A percentile compares a stretch with the other conserved stretches of the same genome.
phyloP scores from a whole-genome alignment of 1,140 invertebrate genomes.

The Drosophila azteca region DNA sequence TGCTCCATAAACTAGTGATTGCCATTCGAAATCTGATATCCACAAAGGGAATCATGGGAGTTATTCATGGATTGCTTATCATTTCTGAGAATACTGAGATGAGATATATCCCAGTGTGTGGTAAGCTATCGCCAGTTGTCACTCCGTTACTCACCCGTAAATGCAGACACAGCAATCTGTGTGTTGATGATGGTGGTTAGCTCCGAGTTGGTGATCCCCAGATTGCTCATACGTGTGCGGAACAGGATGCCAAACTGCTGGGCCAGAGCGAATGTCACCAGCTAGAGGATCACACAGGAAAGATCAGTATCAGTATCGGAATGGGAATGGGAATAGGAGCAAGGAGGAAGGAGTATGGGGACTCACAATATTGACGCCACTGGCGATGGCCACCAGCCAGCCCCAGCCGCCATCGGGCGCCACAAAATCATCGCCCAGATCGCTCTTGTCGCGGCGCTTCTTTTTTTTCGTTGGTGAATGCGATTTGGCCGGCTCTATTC shows the following conservation, averaged over 20 bases:
- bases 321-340: too few relatives aligned
- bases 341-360: background rate
- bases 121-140: too few relatives aligned
- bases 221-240: constrained; percentile 85
- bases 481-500: background rate
- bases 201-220: constrained; percentile 86
- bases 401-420: constrained; percentile 83
- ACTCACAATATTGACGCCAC: constrained; percentile 78
- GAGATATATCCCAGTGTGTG: too few relatives aligned
- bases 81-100: too few relatives aligned
- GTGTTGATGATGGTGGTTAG: constrained; percentile 88
- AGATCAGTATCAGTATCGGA: background rate
- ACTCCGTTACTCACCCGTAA: constrained; percentile 63
- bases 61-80: too few relatives aligned
- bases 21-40: too few relatives aligned
- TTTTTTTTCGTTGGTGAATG: constrained; percentile 51
- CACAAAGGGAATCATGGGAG: too few relatives aligned
- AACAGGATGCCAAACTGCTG: constrained; percentile 89
- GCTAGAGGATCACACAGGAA: constrained; percentile 72
- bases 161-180: constrained; percentile 87
- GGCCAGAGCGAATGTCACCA: constrained; percentile 86
- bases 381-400: constrained; percentile 81
- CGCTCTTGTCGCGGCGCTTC: constrained; percentile 77
- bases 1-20: too few relatives aligned
- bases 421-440: constrained; percentile 81